phyloP scores from a whole-genome alignment of 92 coral and sea anemone genomes.

The Umimayanthus kanabou region DNA sequence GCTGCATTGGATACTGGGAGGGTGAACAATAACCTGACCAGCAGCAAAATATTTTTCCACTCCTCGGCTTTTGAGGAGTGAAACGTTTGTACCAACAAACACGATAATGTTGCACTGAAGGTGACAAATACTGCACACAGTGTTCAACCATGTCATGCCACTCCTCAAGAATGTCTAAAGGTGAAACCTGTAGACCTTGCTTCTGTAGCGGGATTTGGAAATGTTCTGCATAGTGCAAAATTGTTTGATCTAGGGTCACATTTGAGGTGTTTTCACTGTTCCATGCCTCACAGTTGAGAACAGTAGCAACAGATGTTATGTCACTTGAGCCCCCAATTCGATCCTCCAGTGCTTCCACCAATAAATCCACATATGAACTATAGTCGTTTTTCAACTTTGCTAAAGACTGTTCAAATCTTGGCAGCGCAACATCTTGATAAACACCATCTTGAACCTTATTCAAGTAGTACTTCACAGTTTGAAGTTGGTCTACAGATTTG shows the following conservation, averaged over 20 bases:
- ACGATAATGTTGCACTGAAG: conserved; percentile 33
- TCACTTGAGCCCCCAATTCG: conserved; percentile 50
- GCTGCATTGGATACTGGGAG: conserved; percentile 49
- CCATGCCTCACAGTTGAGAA: no score
- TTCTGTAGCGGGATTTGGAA: conserved; percentile 50
- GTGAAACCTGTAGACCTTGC: conserved; percentile 49
- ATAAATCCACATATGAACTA: conserved; percentile 22
- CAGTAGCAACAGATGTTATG: conserved; percentile 30
- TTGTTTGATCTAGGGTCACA: conserved; percentile 11
- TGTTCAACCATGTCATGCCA: conserved; percentile 62
- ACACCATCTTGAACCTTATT: conserved; percentile 43
- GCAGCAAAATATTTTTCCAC: conserved; percentile 45
- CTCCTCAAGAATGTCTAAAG: conserved; percentile 42
- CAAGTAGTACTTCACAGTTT: conserved; percentile 40
- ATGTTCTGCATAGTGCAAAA: conserved; percentile 16
- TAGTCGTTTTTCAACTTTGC: conserved; percentile 40
- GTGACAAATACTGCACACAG: conserved; percentile 45
- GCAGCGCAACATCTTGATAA: conserved; percentile 47
- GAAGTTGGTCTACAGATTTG: conserved; percentile 40
- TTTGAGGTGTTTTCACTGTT: conserved; percentile 47
- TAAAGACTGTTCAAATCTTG: conserved; percentile 13
- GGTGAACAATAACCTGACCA: conserved; percentile 46
- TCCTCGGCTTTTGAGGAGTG: conserved; percentile 50
- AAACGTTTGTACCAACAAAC: conserved; percentile 45
- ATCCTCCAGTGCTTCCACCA: conserved; percentile 39